phyloP scores from a whole-genome alignment of 1,140 invertebrate genomes.

The Aphaenogaster floridana region DNA sequence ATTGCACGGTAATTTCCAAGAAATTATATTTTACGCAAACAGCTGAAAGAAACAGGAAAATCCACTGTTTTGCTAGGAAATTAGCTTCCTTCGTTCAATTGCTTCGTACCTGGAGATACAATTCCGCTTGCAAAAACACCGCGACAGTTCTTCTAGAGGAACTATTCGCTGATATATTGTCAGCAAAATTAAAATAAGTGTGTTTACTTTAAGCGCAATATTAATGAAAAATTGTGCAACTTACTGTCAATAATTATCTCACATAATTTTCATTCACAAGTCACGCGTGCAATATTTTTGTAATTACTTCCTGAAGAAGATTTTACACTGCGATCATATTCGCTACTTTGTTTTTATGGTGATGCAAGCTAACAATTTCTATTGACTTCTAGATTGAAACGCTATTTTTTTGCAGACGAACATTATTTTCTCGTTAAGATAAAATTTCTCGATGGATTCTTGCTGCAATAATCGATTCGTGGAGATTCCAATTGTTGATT shows the following conservation, averaged over 20 bases:
- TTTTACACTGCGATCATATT: not conserved
- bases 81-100: constrained; percentile 18
- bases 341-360: not conserved
- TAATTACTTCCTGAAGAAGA: constrained; percentile 1
- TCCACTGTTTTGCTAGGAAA: not conserved
- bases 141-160: not conserved
- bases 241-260: not conserved
- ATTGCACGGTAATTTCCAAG: constrained; percentile 17
- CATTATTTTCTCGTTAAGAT: constrained; percentile 9
- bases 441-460: constrained; percentile 17
- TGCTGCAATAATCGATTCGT: constrained; percentile 4
- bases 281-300: not conserved
- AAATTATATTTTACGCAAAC: not conserved
- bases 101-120: not conserved
- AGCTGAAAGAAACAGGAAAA: not conserved
- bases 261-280: constrained; percentile 4
- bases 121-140: not conserved
- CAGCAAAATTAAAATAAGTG: not conserved
- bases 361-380: constrained; percentile 4
- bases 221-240: not conserved
- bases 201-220: not conserved
- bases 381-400: not conserved
- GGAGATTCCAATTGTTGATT: not conserved
- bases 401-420: not conserved
- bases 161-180: not conserved